Conservation (phyloP, 2,113 vertebrate species). For the Oreochromis spilurus region DNA sequence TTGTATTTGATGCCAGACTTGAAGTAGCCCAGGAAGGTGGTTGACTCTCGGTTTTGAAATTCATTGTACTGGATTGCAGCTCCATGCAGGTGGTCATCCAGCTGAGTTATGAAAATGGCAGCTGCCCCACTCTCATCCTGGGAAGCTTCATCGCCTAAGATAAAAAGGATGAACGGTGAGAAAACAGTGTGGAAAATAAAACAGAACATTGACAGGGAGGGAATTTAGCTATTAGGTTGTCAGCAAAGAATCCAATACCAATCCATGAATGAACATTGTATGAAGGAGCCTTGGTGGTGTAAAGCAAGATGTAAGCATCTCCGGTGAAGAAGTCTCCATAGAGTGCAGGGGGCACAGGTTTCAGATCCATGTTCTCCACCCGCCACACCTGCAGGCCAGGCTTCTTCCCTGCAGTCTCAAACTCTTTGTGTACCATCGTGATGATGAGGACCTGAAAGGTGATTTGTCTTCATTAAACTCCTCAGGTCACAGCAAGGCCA, state of each 20-base stretch:
- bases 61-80: constrained; percentile 60
- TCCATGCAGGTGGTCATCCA: constrained; percentile 60
- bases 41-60: constrained; percentile 62
- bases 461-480: neutral
- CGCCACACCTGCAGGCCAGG: constrained; percentile 75
- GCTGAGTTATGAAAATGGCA: constrained; percentile 62
- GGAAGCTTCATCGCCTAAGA: constrained; percentile 54
- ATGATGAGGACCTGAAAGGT: constrained; percentile 24
- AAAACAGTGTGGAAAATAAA: neutral
- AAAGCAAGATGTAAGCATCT: constrained; percentile 68
- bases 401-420: constrained; percentile 63
- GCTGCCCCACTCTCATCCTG: constrained; percentile 62
- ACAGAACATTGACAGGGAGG: neutral
- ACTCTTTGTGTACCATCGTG: constrained; percentile 65
- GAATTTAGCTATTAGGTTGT: neutral
- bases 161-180: neutral
- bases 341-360: constrained; percentile 36
- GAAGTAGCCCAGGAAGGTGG: constrained; percentile 67
- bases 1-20: constrained; percentile 67
- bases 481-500: neutral
- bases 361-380: constrained; percentile 68
- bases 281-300: constrained; percentile 36
- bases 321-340: constrained; percentile 67
- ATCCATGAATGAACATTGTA: constrained; percentile 67
- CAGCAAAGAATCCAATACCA: constrained; percentile 41